Evolutionary conservation across 2,888 invertebrate species (phyloP).

Genomic region (Iselma pallidipennis): DNA sequence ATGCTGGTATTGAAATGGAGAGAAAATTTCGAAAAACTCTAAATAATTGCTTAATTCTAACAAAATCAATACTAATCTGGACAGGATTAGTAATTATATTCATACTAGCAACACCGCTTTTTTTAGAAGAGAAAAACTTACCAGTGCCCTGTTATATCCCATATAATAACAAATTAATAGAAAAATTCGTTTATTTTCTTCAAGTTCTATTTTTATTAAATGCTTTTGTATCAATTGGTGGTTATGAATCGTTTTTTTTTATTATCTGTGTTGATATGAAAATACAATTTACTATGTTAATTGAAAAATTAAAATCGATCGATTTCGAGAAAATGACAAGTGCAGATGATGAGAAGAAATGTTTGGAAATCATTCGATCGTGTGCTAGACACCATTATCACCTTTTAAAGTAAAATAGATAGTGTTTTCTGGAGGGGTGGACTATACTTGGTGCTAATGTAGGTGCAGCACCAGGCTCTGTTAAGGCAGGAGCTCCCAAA

Average conservation of each 20-base stretch:
- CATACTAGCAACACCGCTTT: neutral
- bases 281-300: slow-evolving; percentile 3
- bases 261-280: slow-evolving; percentile 8
- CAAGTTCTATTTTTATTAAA: neutral
- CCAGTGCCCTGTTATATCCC: neutral
- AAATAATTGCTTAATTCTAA: neutral
- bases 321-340: no score
- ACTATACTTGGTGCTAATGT: no score
- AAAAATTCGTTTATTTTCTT: neutral
- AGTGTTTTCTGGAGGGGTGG: no score
- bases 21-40: neutral
- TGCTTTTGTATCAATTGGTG: neutral
- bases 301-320: neutral
- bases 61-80: neutral
- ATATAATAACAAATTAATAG: neutral
- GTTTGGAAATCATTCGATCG: neutral
- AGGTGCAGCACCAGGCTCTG: no score
- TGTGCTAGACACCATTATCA: slow-evolving; percentile 7
- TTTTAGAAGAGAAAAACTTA: neutral
- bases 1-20: neutral
- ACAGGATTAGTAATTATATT: neutral
- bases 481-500: no score
- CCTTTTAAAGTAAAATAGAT: slow-evolving; percentile 2
- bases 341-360: neutral
- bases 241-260: slow-evolving; percentile 6